Conservation (phyloP, 2,888 invertebrate genomes). For the Entomobrya multifasciata region DNA sequence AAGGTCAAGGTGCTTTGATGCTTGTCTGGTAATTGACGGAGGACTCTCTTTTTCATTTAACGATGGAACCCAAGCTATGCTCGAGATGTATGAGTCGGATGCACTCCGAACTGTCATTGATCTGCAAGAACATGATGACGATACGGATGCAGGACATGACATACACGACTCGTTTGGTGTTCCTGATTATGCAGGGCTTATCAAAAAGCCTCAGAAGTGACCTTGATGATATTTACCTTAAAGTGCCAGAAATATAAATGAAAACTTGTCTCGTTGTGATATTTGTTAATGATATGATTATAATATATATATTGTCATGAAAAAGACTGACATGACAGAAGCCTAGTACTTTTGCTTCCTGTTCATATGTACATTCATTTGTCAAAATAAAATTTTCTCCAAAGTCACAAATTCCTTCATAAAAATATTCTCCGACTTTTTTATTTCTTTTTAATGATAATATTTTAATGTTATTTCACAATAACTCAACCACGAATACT, state of each 20-base stretch:
- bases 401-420: neutral
- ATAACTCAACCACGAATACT: no score
- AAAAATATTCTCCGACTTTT: slow-evolving; percentile 41
- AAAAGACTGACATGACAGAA: slow-evolving; percentile 17
- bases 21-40: slow-evolving; percentile 96
- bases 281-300: neutral
- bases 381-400: neutral
- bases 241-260: neutral
- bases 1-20: slow-evolving; percentile 94
- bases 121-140: slow-evolving; percentile 68
- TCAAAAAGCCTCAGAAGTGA: neutral
- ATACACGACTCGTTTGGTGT: neutral
- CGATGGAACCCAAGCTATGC: slow-evolving; percentile 92
- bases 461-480: neutral
- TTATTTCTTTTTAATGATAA: slow-evolving; percentile 16
- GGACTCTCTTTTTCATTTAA: slow-evolving; percentile 96
- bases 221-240: neutral
- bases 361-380: no score
- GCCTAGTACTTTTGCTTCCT: neutral
- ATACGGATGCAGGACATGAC: neutral
- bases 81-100: slow-evolving; percentile 93
- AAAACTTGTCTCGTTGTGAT: slow-evolving; percentile 12
- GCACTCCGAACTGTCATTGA: slow-evolving; percentile 87
- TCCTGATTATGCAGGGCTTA: neutral
- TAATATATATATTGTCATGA: no score